A percentile compares a stretch with the other conserved stretches of the same genome.
phyloP scores from a whole-genome alignment of 2,888 invertebrate genomes.

The Amblyteles armatorius region DNA sequence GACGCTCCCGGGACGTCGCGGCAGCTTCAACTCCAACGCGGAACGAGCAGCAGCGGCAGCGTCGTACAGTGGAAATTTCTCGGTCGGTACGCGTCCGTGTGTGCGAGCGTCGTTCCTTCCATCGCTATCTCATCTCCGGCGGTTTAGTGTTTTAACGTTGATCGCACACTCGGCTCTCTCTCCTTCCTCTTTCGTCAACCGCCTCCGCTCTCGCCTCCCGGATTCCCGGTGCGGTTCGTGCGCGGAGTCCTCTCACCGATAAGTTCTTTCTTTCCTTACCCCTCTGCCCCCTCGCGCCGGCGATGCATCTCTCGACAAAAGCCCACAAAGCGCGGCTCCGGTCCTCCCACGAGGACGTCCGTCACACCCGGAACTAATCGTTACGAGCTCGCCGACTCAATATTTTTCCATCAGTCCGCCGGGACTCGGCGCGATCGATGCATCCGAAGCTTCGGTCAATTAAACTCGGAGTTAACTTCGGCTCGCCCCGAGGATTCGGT shows the following conservation, averaged over 20 bases:
- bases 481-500: neutral
- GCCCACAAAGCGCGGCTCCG: slow-evolving; percentile 39
- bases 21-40: slow-evolving; percentile 51
- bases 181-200: slow-evolving; percentile 66
- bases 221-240: slow-evolving; percentile 47
- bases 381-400: slow-evolving; percentile 14
- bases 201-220: slow-evolving; percentile 55
- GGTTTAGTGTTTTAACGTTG: slow-evolving; percentile 59
- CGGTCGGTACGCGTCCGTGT: slow-evolving; percentile 21
- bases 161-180: slow-evolving; percentile 30
- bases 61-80: slow-evolving; percentile 17
- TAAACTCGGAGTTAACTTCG: neutral
- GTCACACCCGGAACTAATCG: slow-evolving; percentile 6
- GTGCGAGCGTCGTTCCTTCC: slow-evolving; percentile 44
- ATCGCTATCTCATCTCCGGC: slow-evolving; percentile 54
- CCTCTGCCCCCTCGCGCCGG: slow-evolving; percentile 35
- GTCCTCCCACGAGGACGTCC: slow-evolving; percentile 61
- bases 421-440: neutral
- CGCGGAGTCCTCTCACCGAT: slow-evolving; percentile 51
- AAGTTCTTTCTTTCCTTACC: slow-evolving; percentile 64
- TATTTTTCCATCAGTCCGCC: neutral
- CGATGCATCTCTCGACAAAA: slow-evolving; percentile 50
- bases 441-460: neutral
- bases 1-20: slow-evolving; percentile 54
- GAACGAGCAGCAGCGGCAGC: slow-evolving; percentile 12